Evolutionary conservation across 2,888 invertebrate species (phyloP), one percentile per base, ranked within the genome.

Genomic region (Agonopterix subpropinquella): DNA sequence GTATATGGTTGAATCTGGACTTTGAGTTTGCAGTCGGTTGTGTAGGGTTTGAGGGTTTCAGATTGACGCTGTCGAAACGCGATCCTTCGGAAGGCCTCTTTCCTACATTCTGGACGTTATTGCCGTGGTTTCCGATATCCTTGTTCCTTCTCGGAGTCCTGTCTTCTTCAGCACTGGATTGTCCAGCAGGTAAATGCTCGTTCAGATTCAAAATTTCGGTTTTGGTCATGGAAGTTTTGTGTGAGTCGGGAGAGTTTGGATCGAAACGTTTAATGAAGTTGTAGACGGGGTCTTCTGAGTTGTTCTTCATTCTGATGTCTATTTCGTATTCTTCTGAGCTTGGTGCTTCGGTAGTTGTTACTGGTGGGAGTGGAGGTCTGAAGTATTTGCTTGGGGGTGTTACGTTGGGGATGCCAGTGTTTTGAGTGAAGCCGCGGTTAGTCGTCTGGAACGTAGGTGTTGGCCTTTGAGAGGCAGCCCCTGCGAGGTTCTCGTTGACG

Each of bases 191-290:
- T 5, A 88, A 57, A 18, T 86, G 80, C 13, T 74, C 63, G 45
- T 88, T 89, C 0, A 86, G 54, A 41, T 77, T 65, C 8, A 85
- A 62, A 4, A 89, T 89, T 58, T 87, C 84, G 0, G 77, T 71
- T 63, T 69, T 74, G 0, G 86, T 72, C 77, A 87, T 87, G 0
- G 83, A 72, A 4, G 85, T 83, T 54, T 79, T 77, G 11, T 69
- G 63, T 1, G 77, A 72, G 55, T 78, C 78, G 0, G 81, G 77
- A 0, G 83, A 78, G 53, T 80, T 82, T 0, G 89, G 88, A 43
- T 88, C 85, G 56, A 89, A 89, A 3, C 86, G 80, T 52, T 84
- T 89, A 13, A 89, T 88, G 55, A 89, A 89, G 35, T 78, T 75
- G 44, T 79, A 70, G 0, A 87, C 80, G 0, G 80, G 67, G 44